A percentile compares a stretch with the other conserved stretches of the same genome.
phyloP scores from a whole-genome alignment of 2,113 vertebrate species.

The Heterochromis multidens region DNA sequence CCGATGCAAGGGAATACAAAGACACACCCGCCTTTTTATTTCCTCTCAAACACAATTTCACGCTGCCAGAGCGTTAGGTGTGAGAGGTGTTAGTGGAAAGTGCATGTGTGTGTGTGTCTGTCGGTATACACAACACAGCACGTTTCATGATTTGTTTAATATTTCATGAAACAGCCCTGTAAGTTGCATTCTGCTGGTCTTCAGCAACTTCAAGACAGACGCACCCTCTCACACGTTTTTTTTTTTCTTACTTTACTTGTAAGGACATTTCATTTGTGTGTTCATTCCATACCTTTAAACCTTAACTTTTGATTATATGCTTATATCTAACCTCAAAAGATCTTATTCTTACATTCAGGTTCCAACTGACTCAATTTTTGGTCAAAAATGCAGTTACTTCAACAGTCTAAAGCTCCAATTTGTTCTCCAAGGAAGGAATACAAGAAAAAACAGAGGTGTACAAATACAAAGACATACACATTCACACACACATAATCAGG shows the following conservation, averaged over 20 bases:
- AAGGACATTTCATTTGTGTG: background rate
- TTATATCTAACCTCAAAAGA: background rate
- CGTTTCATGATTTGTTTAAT: conserved; percentile 23
- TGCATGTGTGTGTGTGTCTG: background rate
- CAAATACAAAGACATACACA: background rate
- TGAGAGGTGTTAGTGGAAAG: conserved; percentile 12
- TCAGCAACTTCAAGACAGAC: background rate
- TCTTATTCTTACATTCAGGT: background rate
- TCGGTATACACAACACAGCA: background rate
- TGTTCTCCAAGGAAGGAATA: background rate
- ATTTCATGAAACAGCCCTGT: conserved; percentile 11
- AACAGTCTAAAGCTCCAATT: background rate
- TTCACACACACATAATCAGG: background rate
- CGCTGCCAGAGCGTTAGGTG: conserved; percentile 7
- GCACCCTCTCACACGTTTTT: background rate
- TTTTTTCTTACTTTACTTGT: background rate
- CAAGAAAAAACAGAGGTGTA: background rate
- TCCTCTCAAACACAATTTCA: conserved; percentile 52
- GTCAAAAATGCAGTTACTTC: background rate
- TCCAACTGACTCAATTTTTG: background rate
- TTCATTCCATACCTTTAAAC: background rate
- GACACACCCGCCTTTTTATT: conserved; percentile 52
- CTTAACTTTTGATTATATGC: background rate
- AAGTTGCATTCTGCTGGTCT: background rate
- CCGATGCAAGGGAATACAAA: conserved; percentile 43